Evolutionary conservation across 1,140 invertebrate species (phyloP), one percentile per base, ranked within the genome.

Genomic region (Drosophila kepulauana): DNA sequence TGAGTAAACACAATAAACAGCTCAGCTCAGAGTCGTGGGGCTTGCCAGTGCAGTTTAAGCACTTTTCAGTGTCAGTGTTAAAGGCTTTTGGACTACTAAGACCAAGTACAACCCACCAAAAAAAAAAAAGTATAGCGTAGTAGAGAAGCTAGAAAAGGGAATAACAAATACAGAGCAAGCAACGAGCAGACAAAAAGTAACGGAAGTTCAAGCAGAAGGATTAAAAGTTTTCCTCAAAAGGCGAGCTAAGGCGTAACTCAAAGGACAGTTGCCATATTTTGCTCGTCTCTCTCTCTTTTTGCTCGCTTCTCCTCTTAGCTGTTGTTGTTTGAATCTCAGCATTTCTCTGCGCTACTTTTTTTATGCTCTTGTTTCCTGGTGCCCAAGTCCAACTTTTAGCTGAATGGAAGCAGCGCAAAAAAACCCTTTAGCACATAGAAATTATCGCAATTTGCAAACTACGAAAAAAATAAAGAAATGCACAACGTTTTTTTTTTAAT

Each of bases 181-280:
- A 35, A n/a, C 16, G 28, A 64, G 43, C 41, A 15, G 16, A 13
- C 57, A 51, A 56, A 51, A 77, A 64, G 51, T 78, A 58, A 43
- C 65, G 82, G 72, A 86, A 79, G 68, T 87, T 81, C 71, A 79
- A 61, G 59, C 72, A 73, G 68, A 76, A 79, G 82, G 76, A 87
- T 86, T 87, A 87, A 87, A 86, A 87, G 79, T 82, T 87, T 86
- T 62, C 1, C 71, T 75, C 61, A 75, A 86, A 85, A 74, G 62
- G 49, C 64, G 54, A 70, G 57, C 75, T 79, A 69, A 81, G 73
- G 63, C 79, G 43, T 3, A 72, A 25, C 78, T 78, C 59, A 81
- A 69, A 38, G 48, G 66, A 75, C 75, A 86, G 54, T 71, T 78
- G 64, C 66, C 75, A 78, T 79, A 78, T 85, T 85, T 82, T 68